These are phyloP conservation scores for Andrena trimmerana DNA, from an alignment of 2,888 invertebrate species.

Conservation along the genomic window DNA sequence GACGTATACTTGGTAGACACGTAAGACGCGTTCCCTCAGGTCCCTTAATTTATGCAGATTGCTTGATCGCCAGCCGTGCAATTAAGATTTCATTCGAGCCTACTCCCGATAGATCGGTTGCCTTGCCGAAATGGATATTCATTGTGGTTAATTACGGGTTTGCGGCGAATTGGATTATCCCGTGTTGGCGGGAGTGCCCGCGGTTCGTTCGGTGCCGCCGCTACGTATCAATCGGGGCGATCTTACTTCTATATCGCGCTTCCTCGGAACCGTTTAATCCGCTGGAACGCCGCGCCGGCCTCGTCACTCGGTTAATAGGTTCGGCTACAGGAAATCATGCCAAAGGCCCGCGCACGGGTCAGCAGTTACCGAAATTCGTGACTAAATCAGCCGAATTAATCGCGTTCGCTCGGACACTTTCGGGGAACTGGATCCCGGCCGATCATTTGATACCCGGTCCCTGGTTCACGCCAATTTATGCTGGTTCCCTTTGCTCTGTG, in stretches of 20 bases:
- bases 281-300: slow-evolving; percentile 35
- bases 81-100: slow-evolving; percentile 80
- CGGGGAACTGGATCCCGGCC: neutral
- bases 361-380: slow-evolving; percentile 38
- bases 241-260: slow-evolving; percentile 56
- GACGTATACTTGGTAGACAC: slow-evolving; percentile 48
- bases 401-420: slow-evolving; percentile 22
- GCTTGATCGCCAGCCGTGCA: slow-evolving; percentile 72
- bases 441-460: slow-evolving; percentile 12
- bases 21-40: slow-evolving; percentile 37
- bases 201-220: slow-evolving; percentile 14
- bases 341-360: slow-evolving; percentile 30
- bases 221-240: slow-evolving; percentile 50
- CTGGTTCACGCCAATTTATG: slow-evolving; percentile 14
- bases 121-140: slow-evolving; percentile 72
- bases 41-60: slow-evolving; percentile 78
- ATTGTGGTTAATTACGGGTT: slow-evolving; percentile 76
- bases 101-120: slow-evolving; percentile 69
- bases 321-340: slow-evolving; percentile 30
- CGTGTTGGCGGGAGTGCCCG: slow-evolving; percentile 11
- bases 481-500: neutral
- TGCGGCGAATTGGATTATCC: slow-evolving; percentile 63
- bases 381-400: slow-evolving; percentile 49
- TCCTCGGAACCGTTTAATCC: slow-evolving; percentile 51
- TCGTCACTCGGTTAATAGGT: slow-evolving; percentile 38